phyloP scores from a whole-genome alignment of 2,797 vertebrate genomes.

The Lerista edwardsae region DNA sequence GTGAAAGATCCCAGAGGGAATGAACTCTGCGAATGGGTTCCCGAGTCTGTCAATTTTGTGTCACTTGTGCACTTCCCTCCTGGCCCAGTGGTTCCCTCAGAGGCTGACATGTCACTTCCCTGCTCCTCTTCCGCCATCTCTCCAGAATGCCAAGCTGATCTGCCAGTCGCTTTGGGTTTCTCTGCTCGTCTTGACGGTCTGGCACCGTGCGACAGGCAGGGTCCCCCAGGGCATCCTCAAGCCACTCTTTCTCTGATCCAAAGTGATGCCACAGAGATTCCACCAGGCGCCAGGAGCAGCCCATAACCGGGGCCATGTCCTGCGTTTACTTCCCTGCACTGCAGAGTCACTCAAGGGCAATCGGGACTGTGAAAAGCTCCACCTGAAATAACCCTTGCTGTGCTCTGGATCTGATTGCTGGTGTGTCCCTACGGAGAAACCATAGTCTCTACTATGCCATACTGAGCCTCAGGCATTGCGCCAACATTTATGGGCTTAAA shows the following conservation, averaged over 20 bases:
- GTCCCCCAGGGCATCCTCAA: not conserved
- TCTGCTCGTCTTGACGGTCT: not conserved
- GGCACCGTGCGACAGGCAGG: not conserved
- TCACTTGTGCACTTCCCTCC: not conserved
- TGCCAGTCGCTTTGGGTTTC: not conserved
- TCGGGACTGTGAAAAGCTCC: not conserved
- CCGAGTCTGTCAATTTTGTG: too few relatives aligned
- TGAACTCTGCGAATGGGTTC: too few relatives aligned
- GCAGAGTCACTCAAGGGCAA: not conserved
- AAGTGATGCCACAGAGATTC: fast-evolving
- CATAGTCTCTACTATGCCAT: not conserved
- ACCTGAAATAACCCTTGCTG: not conserved
- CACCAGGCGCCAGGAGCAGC: too few relatives aligned
- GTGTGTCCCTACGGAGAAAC: not conserved
- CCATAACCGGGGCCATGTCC: fast-evolving
- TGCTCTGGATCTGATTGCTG: not conserved
- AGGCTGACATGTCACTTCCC: not conserved
- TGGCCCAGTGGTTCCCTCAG: not conserved
- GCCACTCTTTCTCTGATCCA: fast-evolving
- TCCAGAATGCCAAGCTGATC: not conserved
- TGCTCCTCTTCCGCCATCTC: not conserved
- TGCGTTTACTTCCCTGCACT: not conserved
- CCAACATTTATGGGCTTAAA: too few relatives aligned
- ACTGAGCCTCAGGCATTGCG: not conserved
- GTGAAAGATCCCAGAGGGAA: too few relatives aligned